A percentile compares a stretch with the other conserved stretches of the same genome.
Evolutionary conservation across 2,113 vertebrate species (phyloP).

Genomic region (Neopipo cinnamomea): DNA sequence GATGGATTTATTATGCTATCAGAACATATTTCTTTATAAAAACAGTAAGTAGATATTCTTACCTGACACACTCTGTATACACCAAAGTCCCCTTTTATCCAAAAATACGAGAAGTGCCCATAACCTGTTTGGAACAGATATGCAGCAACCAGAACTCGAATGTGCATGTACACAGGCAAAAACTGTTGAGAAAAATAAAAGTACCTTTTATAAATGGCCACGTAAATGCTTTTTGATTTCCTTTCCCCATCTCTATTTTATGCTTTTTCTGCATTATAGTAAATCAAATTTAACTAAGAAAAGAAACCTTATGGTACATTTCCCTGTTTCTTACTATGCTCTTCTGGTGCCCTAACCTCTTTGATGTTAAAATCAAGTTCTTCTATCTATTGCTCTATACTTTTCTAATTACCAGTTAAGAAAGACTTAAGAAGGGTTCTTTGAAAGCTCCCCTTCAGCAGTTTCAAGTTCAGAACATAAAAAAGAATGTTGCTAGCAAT

Average conservation of each 20-base stretch:
- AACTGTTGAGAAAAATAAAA: slow-evolving; percentile 80
- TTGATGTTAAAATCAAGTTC: background rate
- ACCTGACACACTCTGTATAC: slow-evolving; percentile 97
- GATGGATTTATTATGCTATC: background rate
- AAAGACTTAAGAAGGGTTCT: background rate
- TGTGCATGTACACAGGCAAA: slow-evolving; percentile 97
- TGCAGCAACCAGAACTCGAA: slow-evolving; percentile 94
- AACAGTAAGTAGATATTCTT: background rate
- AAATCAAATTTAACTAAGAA: background rate
- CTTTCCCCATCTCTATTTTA: background rate
- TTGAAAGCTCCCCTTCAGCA: background rate
- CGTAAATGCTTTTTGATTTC: background rate
- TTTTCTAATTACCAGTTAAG: background rate
- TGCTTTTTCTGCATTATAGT: background rate
- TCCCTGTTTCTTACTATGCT: background rate
- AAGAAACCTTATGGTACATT: background rate
- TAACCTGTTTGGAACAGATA: slow-evolving; percentile 98
- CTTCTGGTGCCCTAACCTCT: background rate
- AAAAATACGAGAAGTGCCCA: slow-evolving; percentile 98
- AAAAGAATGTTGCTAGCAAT: background rate
- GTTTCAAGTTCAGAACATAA: background rate
- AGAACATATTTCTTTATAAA: background rate
- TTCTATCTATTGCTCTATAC: background rate
- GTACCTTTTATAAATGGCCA: background rate
- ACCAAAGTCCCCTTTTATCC: slow-evolving; percentile 97